Evolutionary conservation across 2,797 vertebrate genomes (phyloP), one percentile per base, ranked within the genome.

Genomic region (Carapus acus): DNA sequence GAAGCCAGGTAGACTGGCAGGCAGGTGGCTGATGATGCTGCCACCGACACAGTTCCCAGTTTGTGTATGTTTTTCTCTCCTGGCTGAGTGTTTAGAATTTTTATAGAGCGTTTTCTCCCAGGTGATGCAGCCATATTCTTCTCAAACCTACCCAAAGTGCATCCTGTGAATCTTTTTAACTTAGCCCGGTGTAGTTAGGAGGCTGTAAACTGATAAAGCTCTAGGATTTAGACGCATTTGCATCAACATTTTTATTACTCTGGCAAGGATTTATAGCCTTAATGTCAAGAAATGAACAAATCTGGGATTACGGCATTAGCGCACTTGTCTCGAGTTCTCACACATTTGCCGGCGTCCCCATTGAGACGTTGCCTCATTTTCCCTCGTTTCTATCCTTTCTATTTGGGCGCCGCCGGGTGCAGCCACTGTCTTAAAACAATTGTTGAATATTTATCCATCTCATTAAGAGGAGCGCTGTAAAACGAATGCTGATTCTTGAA

Each of bases 1-100:
- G 54, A 83, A 92, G 61, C 89, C 89, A 74, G 41, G 24, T 1
- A 27, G 59, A 68, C 75, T 49, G 90, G 87, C 75, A 71, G 87
- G 85, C 67, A 45, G 82, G 71, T n/a, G 88, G 86, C 46, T 37
- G 90, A 92, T 64, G 39, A 52, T 40, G n/a, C 83, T 83, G 82
- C 76, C 54, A 33, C 43, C 50, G 50, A 59, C 46, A 40, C 16
- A 2, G 18, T 47, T 43, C 40, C 13, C 12, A 11, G 20, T 41
- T 51, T 60, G n/a, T 43, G 16, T 20, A 11, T 23, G 7, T 38
- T 23, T 62, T 6, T 53, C 23, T 52, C 2, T 18, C 16, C n/a
- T n/a, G n/a, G n/a, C n/a, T n/a, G n/a, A n/a, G n/a, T n/a, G n/a
- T n/a, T n/a, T n/a, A n/a, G n/a, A n/a, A n/a, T n/a, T n/a, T n/a